Percentiles rank a stretch among this genome's conserved stretches.
These are phyloP conservation scores for Liparis tanakae DNA, from an alignment of 2,797 vertebrate species.

Conservation along the genomic window DNA sequence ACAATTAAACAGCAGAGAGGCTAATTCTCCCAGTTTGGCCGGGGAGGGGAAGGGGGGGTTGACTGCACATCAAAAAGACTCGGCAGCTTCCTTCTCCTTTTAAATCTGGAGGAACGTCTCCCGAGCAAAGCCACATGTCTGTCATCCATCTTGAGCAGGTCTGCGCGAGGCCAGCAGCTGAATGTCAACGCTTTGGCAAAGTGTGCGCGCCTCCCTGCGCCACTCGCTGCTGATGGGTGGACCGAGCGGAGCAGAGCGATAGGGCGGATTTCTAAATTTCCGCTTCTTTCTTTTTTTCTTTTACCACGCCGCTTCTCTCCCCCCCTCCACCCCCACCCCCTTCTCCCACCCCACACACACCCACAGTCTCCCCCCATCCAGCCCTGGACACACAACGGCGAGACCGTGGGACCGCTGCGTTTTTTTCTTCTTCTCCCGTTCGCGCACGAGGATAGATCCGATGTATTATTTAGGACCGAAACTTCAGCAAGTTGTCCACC, in stretches of 20 bases:
- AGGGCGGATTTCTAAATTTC: constrained; percentile 69
- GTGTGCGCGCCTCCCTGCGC: constrained; percentile 71
- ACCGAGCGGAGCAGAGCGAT: constrained; percentile 64
- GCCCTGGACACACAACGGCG: constrained; percentile 71
- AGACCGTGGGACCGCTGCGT: constrained; percentile 65
- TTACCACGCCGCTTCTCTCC: constrained; percentile 55
- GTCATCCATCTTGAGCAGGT: neutral
- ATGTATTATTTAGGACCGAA: constrained; percentile 84
- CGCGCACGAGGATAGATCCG: constrained; percentile 73
- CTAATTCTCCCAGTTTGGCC: constrained; percentile 47
- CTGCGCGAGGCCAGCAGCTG: constrained; percentile 32
- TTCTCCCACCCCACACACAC: constrained; percentile 60
- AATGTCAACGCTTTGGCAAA: constrained; percentile 59
- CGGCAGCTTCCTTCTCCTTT: neutral
- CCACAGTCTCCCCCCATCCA: constrained; percentile 37
- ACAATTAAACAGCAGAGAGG: constrained; percentile 52
- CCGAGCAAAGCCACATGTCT: neutral
- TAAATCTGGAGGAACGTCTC: neutral
- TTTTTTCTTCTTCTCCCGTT: too few species aligned
- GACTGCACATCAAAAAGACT: neutral
- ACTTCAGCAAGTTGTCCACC: constrained; percentile 78
- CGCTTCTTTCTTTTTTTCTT: constrained; percentile 38
- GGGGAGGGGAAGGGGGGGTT: neutral
- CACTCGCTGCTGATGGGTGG: constrained; percentile 75
- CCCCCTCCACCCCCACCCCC: neutral